phyloP scores from a whole-genome alignment of 2,888 invertebrate species.

The Kryphioiulus occultus region DNA sequence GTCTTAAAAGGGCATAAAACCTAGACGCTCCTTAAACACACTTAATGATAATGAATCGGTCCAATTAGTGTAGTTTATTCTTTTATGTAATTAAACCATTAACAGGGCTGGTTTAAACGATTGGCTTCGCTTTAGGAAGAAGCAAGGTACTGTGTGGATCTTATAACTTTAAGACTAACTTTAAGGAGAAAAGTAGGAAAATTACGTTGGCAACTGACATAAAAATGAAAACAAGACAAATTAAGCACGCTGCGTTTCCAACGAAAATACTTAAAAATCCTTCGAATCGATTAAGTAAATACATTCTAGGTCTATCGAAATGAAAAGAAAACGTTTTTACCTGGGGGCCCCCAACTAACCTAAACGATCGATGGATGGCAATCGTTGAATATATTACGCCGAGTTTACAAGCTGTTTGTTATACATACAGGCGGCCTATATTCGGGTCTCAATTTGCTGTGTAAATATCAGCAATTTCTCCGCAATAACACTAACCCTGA shows the following conservation, averaged over 20 bases:
- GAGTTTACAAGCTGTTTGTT: neutral
- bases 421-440: neutral
- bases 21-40: neutral
- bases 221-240: neutral
- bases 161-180: too few relatives aligned
- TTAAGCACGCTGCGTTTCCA: neutral
- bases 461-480: constrained; percentile 24
- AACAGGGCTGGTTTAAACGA: neutral
- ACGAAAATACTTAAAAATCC: neutral
- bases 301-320: neutral
- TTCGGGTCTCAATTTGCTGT: constrained; percentile 10
- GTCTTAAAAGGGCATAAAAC: constrained; percentile 4
- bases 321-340: neutral
- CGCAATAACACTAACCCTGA: neutral
- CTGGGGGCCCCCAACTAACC: neutral
- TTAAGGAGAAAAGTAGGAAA: too few relatives aligned
- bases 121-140: neutral
- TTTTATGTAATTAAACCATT: constrained; percentile 28
- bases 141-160: neutral
- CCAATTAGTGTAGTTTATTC: neutral
- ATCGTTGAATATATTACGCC: constrained; percentile 8
- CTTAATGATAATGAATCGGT: neutral
- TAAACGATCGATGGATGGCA: constrained; percentile 21
- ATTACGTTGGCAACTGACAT: neutral
- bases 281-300: neutral